Conservation (phyloP, 2,888 invertebrate species). For the Eupithecia pulchellata region DNA sequence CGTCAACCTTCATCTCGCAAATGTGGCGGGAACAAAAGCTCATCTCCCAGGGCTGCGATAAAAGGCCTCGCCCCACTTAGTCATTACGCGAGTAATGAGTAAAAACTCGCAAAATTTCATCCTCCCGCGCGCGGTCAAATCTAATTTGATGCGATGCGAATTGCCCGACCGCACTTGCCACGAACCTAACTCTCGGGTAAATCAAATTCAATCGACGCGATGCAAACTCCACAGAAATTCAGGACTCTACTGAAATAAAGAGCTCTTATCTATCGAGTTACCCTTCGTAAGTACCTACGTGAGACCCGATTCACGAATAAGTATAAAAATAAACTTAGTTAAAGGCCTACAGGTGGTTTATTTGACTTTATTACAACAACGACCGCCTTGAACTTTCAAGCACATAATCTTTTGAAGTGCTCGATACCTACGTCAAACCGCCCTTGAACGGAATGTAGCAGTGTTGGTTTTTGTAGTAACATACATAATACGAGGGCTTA, state of each 20-base stretch:
- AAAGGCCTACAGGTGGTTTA: constrained; percentile 57
- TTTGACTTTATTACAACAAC: constrained; percentile 44
- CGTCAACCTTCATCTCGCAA: constrained; percentile 61
- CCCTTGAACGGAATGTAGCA: constrained; percentile 8
- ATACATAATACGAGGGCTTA: constrained; percentile 24
- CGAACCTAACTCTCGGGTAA: constrained; percentile 33
- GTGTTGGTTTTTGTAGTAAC: constrained; percentile 14
- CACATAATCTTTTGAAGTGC: constrained; percentile 22
- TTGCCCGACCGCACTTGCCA: constrained; percentile 32
- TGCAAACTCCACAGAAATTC: constrained; percentile 30
- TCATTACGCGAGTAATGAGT: constrained; percentile 66
- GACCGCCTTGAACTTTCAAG: constrained; percentile 18
- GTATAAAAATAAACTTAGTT: constrained; percentile 46
- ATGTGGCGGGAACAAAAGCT: constrained; percentile 64
- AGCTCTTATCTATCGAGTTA: constrained; percentile 34
- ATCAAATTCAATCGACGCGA: constrained; percentile 40
- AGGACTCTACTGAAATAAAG: constrained; percentile 36
- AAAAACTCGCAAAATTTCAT: constrained; percentile 57
- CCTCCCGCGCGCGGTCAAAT: constrained; percentile 46
- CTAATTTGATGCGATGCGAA: constrained; percentile 40
- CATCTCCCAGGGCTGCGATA: constrained; percentile 66
- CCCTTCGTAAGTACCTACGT: constrained; percentile 44
- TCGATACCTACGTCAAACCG: constrained; percentile 1
- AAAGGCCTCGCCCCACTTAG: constrained; percentile 53
- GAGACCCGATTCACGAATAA: constrained; percentile 46